Evolutionary conservation across 2,113 vertebrate species (phyloP).

Genomic region (Talpa occidentalis): DNA sequence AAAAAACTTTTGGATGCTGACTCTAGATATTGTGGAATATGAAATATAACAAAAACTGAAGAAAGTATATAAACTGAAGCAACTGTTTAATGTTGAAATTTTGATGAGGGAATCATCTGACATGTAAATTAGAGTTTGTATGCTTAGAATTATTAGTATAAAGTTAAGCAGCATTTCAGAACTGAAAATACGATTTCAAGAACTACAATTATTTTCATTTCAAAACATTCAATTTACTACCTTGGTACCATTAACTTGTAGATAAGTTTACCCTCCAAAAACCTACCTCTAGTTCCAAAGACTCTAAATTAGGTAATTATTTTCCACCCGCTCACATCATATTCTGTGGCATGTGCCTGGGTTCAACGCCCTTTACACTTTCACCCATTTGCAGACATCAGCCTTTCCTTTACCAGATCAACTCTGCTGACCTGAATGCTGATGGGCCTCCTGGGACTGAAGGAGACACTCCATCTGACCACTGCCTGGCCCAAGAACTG

Average conservation of each 20-base stretch:
- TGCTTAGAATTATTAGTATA: not conserved
- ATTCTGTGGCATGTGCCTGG: not conserved
- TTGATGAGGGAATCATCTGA: not conserved
- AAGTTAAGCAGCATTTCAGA: not conserved
- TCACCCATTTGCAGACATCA: not conserved
- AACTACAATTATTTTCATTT: not conserved
- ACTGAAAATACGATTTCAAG: conserved; percentile 21
- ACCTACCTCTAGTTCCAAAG: not conserved
- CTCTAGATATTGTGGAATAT: conserved; percentile 21
- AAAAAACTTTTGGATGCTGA: conserved; percentile 43
- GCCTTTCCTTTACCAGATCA: not conserved
- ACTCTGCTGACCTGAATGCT: not conserved
- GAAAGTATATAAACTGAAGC: not conserved
- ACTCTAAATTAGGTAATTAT: conserved; percentile 37
- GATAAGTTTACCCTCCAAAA: not conserved
- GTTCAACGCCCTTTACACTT: not conserved
- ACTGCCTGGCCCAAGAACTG: not conserved
- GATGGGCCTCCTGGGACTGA: not conserved
- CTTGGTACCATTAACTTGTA: not conserved
- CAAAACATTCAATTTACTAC: not conserved
- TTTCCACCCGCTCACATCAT: conserved; percentile 24
- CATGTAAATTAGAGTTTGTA: not conserved
- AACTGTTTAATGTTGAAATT: not conserved
- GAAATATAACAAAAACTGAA: not conserved
- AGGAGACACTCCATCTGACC: not conserved